phyloP scores from a whole-genome alignment of 2,888 invertebrate species.

The Xylophagus ater region DNA sequence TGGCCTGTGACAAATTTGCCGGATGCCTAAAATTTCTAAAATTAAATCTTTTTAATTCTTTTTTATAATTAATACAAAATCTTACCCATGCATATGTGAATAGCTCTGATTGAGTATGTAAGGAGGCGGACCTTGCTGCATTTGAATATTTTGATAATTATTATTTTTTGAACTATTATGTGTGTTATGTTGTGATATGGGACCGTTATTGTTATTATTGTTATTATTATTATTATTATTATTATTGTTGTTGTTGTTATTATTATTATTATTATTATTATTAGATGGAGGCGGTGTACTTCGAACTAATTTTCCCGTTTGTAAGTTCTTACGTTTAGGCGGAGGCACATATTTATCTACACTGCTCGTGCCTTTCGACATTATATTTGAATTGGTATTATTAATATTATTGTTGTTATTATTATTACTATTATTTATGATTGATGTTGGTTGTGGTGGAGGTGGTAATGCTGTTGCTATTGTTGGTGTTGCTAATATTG shows the following conservation, averaged over 20 bases:
- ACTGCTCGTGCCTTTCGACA: conserved; percentile 17
- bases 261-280: conserved; percentile 6
- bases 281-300: conserved; percentile 45
- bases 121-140: conserved; percentile 23
- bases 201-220: conserved; percentile 21
- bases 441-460: conserved; percentile 11
- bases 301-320: conserved; percentile 54
- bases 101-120: conserved; percentile 21
- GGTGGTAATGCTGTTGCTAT: conserved; percentile 26
- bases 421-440: conserved; percentile 11
- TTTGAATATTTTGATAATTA: conserved; percentile 23
- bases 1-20: conserved; percentile 28
- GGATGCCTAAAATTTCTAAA: conserved; percentile 19
- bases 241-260: conserved; percentile 3
- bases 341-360: conserved; percentile 64
- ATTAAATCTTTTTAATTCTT: background rate
- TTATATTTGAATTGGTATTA: conserved; percentile 3
- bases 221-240: background rate
- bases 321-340: conserved; percentile 57
- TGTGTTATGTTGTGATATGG: conserved; percentile 18
- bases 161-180: conserved; percentile 19
- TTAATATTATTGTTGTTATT: conserved; percentile 8
- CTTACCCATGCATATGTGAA: conserved; percentile 22
- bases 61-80: conserved; percentile 1
- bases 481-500: conserved; percentile 19